A percentile compares a stretch with the other conserved stretches of the same genome.
phyloP scores from a whole-genome alignment of 2,113 vertebrate genomes.

The human region GRCh38 chr17:42103501-42104000 shows the following conservation, averaged over 20 bases:
- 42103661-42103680: slow-evolving; percentile 82
- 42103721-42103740: slow-evolving; percentile 66
- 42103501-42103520: background rate
- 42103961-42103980: no score
- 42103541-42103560: background rate
- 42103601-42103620: slow-evolving; percentile 90
- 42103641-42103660: slow-evolving; percentile 90
- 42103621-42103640: slow-evolving; percentile 90
- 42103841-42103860: background rate
- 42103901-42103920: background rate
- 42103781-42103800: slow-evolving; percentile 89
- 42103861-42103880: background rate
- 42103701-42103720: slow-evolving; percentile 73
- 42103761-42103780: slow-evolving; percentile 57
- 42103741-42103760: slow-evolving; percentile 47
- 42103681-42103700: slow-evolving; percentile 87
- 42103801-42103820: background rate
- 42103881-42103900: background rate
- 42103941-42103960: no score
- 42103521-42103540: background rate
- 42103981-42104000: no score
- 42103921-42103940: background rate
- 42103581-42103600: background rate
- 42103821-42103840: background rate
- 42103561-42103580: accelerated